These are phyloP conservation scores for Parapsyche elsis DNA, from an alignment of 1,140 invertebrate species.

Conservation along the genomic window DNA sequence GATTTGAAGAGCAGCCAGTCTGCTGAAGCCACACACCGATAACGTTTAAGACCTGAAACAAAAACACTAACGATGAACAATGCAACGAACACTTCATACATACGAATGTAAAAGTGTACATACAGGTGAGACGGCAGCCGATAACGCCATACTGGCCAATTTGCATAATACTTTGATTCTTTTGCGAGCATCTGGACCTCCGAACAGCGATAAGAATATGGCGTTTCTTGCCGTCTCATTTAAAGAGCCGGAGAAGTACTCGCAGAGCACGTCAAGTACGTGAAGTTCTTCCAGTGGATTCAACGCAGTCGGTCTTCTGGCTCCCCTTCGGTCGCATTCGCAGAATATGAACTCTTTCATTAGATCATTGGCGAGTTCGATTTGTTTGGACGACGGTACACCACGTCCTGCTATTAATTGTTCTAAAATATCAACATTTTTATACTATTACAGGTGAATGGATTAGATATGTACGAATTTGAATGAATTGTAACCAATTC, in stretches of 20 bases:
- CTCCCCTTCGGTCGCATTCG: constrained; percentile 76
- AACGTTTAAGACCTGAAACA: constrained; percentile 72
- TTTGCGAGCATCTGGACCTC: constrained; percentile 73
- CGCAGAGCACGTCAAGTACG: constrained; percentile 78
- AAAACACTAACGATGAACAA: neutral
- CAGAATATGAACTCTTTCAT: constrained; percentile 87
- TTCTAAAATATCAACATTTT: constrained; percentile 59
- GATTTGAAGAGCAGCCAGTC: constrained; percentile 78
- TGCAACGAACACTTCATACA: neutral
- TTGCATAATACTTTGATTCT: constrained; percentile 79
- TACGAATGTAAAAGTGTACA: constrained; percentile 53
- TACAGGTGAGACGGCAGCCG: constrained; percentile 75
- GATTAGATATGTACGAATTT: constrained; percentile 21
- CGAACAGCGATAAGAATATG: constrained; percentile 82
- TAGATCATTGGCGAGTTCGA: constrained; percentile 75
- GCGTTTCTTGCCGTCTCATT: constrained; percentile 82
- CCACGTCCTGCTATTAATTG: constrained; percentile 63
- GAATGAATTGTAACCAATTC: constrained; percentile 60
- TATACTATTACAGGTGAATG: neutral
- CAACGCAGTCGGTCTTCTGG: constrained; percentile 67
- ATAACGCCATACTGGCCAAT: constrained; percentile 81
- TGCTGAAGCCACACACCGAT: constrained; percentile 89
- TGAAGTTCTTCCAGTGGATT: constrained; percentile 79
- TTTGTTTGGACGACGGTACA: constrained; percentile 63
- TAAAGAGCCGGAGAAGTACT: constrained; percentile 76